Conservation (phyloP, 2,797 vertebrate genomes). For the Phoebastria nigripes region DNA sequence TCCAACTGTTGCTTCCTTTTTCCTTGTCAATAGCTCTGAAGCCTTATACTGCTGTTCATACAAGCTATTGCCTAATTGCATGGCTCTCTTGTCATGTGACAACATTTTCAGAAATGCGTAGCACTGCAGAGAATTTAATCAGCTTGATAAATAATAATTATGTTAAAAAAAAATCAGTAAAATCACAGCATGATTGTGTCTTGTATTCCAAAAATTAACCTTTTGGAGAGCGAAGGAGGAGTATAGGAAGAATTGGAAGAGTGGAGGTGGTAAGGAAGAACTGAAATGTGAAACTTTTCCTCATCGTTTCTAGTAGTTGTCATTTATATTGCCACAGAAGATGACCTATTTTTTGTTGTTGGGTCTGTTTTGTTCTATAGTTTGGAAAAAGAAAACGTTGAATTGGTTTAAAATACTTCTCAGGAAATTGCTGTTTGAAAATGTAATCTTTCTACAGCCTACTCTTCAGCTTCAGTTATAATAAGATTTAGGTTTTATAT, state of each 20-base stretch:
- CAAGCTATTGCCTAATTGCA: not conserved
- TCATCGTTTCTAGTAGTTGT: not conserved
- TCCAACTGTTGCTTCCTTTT: not conserved
- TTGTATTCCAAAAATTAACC: not conserved
- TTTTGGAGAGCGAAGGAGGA: not conserved
- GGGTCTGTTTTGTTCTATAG: accelerated
- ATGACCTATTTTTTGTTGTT: not conserved
- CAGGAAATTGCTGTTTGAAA: not conserved
- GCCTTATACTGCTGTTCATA: not conserved
- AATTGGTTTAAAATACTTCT: not conserved
- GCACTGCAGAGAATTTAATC: not conserved
- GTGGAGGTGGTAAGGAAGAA: not conserved
- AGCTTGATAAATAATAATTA: not conserved
- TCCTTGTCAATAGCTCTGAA: not conserved
- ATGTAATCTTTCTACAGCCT: not conserved
- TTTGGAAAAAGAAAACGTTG: not conserved
- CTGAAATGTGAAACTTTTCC: not conserved
- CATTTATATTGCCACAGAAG: not conserved
- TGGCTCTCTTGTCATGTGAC: not conserved
- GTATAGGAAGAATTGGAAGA: not conserved
- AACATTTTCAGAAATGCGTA: not conserved
- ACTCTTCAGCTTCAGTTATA: not conserved
- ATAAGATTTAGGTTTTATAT: not conserved
- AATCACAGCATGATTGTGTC: not conserved
- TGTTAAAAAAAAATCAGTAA: not conserved